phyloP scores from a whole-genome alignment of 2,888 invertebrate species.

The Lithophane semibrunnea region DNA sequence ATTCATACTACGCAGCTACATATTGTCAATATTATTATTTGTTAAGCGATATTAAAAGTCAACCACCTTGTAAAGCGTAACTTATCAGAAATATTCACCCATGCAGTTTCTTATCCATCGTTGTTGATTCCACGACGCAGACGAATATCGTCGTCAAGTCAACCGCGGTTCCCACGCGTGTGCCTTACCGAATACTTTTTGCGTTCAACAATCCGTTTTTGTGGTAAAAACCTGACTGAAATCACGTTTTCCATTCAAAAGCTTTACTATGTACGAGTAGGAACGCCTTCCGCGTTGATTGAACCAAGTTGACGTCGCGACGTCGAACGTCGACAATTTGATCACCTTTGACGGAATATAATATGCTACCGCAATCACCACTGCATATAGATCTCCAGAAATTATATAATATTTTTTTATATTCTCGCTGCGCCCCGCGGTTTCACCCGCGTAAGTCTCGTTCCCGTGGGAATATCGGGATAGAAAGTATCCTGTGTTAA shows the following conservation, averaged over 20 bases:
- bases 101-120: slow-evolving; percentile 64
- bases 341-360: slow-evolving; percentile 10
- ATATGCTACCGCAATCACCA: background rate
- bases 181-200: slow-evolving; percentile 88
- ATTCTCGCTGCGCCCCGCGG: no score
- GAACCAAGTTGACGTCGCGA: slow-evolving; percentile 49
- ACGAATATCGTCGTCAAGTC: slow-evolving; percentile 67
- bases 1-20: background rate
- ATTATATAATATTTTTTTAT: background rate
- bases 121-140: slow-evolving; percentile 59
- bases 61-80: background rate
- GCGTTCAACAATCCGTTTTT: slow-evolving; percentile 82
- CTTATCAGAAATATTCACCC: background rate
- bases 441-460: no score
- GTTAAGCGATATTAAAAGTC: background rate
- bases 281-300: slow-evolving; percentile 70
- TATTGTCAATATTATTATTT: background rate
- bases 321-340: slow-evolving; percentile 17
- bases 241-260: slow-evolving; percentile 88
- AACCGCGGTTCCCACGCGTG: slow-evolving; percentile 87
- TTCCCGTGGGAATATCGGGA: no score
- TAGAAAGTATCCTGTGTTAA: no score
- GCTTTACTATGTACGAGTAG: slow-evolving; percentile 70
- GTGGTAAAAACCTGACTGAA: slow-evolving; percentile 83
- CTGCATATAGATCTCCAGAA: background rate